Evolutionary conservation across 2,888 invertebrate species (phyloP), one percentile per base, ranked within the genome.

Genomic region (Clanis bilineata): DNA sequence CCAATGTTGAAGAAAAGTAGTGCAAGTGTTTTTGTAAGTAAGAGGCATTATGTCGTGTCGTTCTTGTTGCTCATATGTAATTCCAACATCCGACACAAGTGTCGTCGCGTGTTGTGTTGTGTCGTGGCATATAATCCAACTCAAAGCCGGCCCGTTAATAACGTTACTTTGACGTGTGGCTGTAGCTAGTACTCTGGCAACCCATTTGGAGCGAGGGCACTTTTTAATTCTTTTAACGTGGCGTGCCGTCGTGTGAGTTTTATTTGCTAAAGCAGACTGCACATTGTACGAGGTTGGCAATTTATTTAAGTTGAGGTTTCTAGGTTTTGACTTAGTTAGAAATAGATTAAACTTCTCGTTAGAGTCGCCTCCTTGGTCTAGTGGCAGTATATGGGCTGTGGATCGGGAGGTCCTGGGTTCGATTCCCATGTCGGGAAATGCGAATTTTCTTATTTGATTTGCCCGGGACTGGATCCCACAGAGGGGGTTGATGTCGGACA

Each of bases 181-280:
- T 72, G 70, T 80, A 32, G 32, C 32, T 36, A 36, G 36, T 83
- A 83, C 28, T 28, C 84, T 84, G 82, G 74, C 79, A 77, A 76
- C 80, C 83, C 83, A 85, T 85, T 84, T 81, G 77, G 77, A 72
- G 69, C 62, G 73, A 25, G 68, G 71, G 72, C 72, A 75, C 77
- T 85, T 85, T 85, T 85, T 82, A 82, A 85, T 84, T 85, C 83
- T 84, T 85, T 83, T 83, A 76, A 79, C 79, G 77, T 69, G 61
- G 62, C 65, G 36, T 41, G 21, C 25, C 36, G 25, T 54, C 23
- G 45, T 38, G 15, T 28, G 12, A 1, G 22, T 51, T 32, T 51
- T 51, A 32, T 51, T 51, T 51, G 10, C 45, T 21, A 56, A 43
- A 32, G 47, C 4, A 12, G 36, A 25, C 15, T 51, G 38, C 56